Percentiles rank a stretch among this genome's conserved stretches.
Conservation (phyloP, 2,113 vertebrate genomes). For the Centropus unirufus region DNA sequence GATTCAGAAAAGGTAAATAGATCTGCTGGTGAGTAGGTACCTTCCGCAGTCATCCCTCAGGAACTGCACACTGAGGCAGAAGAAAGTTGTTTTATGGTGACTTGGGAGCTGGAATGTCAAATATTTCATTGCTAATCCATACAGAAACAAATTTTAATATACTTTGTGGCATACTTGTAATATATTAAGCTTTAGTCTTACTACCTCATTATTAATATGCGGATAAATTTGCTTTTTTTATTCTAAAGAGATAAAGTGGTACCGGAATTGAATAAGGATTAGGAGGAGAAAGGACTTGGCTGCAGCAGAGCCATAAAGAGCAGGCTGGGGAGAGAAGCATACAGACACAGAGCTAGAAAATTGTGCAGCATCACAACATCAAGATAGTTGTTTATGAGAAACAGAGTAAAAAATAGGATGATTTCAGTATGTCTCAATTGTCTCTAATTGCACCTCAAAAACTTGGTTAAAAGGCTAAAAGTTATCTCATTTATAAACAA, state of each 20-base stretch:
- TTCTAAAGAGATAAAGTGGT: neutral
- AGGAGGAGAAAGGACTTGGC: neutral
- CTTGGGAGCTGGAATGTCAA: neutral
- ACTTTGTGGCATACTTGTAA: neutral
- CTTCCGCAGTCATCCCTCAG: neutral
- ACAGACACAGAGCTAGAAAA: neutral
- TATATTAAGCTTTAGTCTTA: neutral
- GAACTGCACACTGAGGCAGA: neutral
- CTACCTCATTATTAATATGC: neutral
- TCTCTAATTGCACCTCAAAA: neutral
- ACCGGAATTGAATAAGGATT: neutral
- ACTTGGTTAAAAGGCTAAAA: neutral
- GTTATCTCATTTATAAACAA: neutral
- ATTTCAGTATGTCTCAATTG: neutral
- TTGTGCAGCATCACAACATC: neutral
- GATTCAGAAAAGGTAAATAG: neutral
- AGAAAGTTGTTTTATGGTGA: neutral
- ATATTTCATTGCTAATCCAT: neutral
- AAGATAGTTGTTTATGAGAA: neutral
- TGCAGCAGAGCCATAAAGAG: neutral
- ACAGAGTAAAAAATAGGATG: neutral
- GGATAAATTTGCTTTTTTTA: neutral
- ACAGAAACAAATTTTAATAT: neutral
- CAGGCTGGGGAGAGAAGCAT: neutral
- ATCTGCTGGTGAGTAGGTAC: neutral